A percentile compares a stretch with the other conserved stretches of the same genome.
Conservation (phyloP, 2,797 vertebrate genomes). For the Gallinago solitaria region DNA sequence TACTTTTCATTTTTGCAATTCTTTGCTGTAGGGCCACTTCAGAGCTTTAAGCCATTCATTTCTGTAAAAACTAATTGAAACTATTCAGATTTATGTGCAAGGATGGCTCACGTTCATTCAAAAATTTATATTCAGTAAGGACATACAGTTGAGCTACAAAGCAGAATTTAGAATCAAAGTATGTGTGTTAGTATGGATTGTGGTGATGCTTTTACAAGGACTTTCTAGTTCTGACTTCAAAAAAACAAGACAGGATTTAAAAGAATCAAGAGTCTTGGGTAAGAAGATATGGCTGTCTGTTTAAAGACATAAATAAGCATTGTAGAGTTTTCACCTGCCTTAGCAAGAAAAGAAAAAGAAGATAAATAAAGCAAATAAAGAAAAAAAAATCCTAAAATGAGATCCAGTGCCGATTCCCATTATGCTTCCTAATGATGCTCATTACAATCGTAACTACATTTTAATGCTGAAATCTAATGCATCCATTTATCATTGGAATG, state of each 20-base stretch:
- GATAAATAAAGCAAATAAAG: conserved; percentile 35
- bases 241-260: not conserved
- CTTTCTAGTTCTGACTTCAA: not conserved
- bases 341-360: not conserved
- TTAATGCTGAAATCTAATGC: conserved; percentile 75
- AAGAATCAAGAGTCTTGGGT: not conserved
- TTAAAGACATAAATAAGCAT: not conserved
- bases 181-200: not conserved
- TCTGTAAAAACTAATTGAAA: not conserved
- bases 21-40: not conserved
- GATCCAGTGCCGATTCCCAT: conserved; percentile 57
- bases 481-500: conserved; percentile 70
- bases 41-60: not conserved
- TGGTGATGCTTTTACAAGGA: not conserved
- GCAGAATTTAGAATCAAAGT: not conserved
- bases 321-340: conserved; percentile 1
- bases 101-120: not conserved
- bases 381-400: conserved; percentile 16
- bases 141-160: not conserved
- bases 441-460: conserved; percentile 75
- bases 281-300: not conserved
- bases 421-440: conserved; percentile 70
- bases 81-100: not conserved
- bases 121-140: not conserved
- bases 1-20: not conserved